These are phyloP conservation scores for Nibea albiflora DNA, from an alignment of 2,113 vertebrate species.

Conservation along the genomic window DNA sequence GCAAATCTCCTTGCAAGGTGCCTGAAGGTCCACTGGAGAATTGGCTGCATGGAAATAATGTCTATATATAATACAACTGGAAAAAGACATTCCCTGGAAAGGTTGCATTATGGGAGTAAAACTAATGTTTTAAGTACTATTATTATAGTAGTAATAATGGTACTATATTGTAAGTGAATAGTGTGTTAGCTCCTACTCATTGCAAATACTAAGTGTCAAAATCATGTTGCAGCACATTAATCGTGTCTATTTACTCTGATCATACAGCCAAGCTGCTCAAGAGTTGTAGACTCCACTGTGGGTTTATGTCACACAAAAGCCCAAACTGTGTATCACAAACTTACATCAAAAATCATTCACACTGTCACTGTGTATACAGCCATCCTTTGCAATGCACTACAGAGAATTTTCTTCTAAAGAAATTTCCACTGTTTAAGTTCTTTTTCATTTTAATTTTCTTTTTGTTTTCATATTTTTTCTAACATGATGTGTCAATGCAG, in stretches of 20 bases:
- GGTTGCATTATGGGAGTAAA: background rate
- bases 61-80: background rate
- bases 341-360: constrained; percentile 32
- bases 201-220: constrained; percentile 2
- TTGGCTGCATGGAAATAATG: constrained; percentile 27
- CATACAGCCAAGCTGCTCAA: constrained; percentile 32
- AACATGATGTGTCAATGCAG: constrained; percentile 57
- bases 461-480: constrained; percentile 37
- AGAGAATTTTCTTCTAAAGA: constrained; percentile 50
- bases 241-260: constrained; percentile 17
- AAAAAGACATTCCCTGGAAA: constrained; percentile 12
- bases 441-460: constrained; percentile 53
- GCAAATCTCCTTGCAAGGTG: constrained; percentile 34
- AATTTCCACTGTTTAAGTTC: constrained; percentile 55
- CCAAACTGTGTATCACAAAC: constrained; percentile 46
- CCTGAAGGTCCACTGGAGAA: constrained; percentile 36
- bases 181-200: background rate
- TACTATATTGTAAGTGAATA: constrained; percentile 6
- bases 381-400: constrained; percentile 60
- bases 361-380: constrained; percentile 49
- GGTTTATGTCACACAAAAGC: constrained; percentile 21
- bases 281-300: constrained; percentile 34
- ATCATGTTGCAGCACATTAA: constrained; percentile 18
- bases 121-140: constrained; percentile 18
- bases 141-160: too few species aligned